Evolutionary conservation across 2,113 vertebrate species (phyloP).

Genomic region (Rhinichthys klamathensis): DNA sequence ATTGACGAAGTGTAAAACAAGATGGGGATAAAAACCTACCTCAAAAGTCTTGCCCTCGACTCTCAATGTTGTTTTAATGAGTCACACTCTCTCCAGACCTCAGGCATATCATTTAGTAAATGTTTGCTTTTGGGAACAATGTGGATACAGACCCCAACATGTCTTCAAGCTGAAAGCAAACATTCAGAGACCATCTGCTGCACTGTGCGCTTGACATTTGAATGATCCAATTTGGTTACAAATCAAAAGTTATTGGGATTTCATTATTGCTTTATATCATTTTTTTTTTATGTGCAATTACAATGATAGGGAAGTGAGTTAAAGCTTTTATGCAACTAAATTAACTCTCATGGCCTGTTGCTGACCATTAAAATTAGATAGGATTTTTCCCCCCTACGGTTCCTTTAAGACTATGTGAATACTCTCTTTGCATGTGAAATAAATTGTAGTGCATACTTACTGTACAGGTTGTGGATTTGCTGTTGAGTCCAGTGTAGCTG

Average conservation of each 20-base stretch:
- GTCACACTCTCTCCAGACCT: slow-evolving; percentile 41
- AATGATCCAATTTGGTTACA: background rate
- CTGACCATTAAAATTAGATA: background rate
- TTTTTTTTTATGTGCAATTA: background rate
- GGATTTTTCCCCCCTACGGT: background rate
- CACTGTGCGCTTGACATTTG: background rate
- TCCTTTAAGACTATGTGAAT: background rate
- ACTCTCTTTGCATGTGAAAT: background rate
- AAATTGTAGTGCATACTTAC: background rate
- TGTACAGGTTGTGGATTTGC: background rate
- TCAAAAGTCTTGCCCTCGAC: slow-evolving; percentile 39
- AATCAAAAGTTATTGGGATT: background rate
- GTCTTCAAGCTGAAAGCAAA: slow-evolving; percentile 19
- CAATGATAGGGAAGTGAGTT: background rate
- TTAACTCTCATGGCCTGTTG: background rate
- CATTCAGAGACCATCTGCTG: background rate
- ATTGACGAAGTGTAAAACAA: slow-evolving; percentile 80
- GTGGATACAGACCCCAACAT: slow-evolving; percentile 3
- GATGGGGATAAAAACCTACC: slow-evolving; percentile 66
- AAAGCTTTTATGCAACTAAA: background rate
- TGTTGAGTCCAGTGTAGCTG: background rate
- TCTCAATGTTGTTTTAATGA: slow-evolving; percentile 54
- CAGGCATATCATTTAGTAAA: slow-evolving; percentile 11
- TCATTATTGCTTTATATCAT: background rate
- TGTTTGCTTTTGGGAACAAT: slow-evolving; percentile 5